Conservation (phyloP, 2,113 vertebrate genomes). For the Pampusana beccarii region DNA sequence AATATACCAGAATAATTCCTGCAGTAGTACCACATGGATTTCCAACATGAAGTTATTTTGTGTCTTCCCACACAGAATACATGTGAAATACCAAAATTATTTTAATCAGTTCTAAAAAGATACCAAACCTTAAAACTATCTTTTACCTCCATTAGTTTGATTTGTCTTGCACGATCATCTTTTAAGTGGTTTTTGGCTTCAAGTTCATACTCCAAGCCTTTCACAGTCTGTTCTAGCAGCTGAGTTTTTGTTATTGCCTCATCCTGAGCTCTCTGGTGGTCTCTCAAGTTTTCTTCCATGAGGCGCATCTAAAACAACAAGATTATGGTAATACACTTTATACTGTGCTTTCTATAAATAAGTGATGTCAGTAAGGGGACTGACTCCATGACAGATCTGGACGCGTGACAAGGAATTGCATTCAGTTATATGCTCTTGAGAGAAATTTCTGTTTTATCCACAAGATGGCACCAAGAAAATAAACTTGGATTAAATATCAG, state of each 20-base stretch:
- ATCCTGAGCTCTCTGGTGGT: constrained; percentile 83
- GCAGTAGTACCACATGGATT: not conserved
- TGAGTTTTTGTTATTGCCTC: constrained; percentile 81
- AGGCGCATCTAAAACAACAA: constrained; percentile 77
- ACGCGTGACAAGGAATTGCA: not conserved
- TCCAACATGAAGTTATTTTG: not conserved
- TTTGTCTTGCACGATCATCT: constrained; percentile 83
- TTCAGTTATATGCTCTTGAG: not conserved
- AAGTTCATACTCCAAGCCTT: constrained; percentile 84
- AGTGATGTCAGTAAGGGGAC: not conserved
- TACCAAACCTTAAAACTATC: not conserved
- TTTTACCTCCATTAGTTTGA: constrained; percentile 91
- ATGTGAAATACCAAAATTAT: not conserved
- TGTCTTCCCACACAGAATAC: not conserved
- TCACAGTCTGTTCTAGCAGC: constrained; percentile 83
- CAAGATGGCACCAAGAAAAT: constrained; percentile 68
- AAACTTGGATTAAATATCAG: not conserved
- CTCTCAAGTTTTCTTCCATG: constrained; percentile 83
- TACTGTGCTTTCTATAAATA: not conserved
- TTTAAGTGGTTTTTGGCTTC: constrained; percentile 81
- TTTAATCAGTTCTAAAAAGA: not conserved
- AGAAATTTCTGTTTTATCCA: constrained; percentile 42
- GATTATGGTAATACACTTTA: not conserved
- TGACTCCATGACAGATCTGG: not conserved
- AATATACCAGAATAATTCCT: not conserved